Evolutionary conservation across 2,113 vertebrate genomes (phyloP).

Genomic region (Limanda limanda): DNA sequence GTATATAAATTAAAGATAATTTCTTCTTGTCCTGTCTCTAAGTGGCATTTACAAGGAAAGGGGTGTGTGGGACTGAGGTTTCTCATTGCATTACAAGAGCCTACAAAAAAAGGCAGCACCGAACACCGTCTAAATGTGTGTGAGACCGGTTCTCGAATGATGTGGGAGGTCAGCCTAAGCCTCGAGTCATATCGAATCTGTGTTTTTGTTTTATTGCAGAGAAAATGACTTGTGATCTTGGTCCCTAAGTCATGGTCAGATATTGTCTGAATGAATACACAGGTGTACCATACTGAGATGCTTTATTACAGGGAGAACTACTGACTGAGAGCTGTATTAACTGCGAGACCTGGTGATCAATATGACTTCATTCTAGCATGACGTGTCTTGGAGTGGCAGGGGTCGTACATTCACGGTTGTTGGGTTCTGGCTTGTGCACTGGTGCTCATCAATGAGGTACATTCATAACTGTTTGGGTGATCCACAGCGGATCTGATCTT

Average conservation of each 20-base stretch:
- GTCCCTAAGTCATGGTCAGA: conserved; percentile 75
- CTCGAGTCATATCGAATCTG: conserved; percentile 25
- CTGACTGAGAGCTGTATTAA: conserved; percentile 18
- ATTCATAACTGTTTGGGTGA: conserved; percentile 77
- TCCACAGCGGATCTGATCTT: conserved; percentile 61
- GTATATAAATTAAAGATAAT: conserved; percentile 82
- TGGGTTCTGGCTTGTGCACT: conserved; percentile 70
- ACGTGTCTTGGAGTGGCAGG: conserved; percentile 57
- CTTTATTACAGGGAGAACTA: conserved; percentile 28
- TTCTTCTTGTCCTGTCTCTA: conserved; percentile 74
- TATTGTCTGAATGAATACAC: conserved; percentile 53
- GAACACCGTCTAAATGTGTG: conserved; percentile 71
- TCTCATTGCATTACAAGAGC: conserved; percentile 81
- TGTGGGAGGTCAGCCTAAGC: conserved; percentile 48
- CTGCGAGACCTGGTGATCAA: conserved; percentile 39
- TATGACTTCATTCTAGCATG: conserved; percentile 37
- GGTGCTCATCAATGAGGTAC: conserved; percentile 79
- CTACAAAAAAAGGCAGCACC: conserved; percentile 81
- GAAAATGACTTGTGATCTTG: conserved; percentile 69
- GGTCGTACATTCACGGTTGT: conserved; percentile 77
- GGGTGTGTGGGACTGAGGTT: conserved; percentile 83
- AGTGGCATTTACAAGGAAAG: conserved; percentile 84
- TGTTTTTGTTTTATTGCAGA: conserved; percentile 28
- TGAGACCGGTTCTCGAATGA: conserved; percentile 44
- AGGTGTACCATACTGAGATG: conserved; percentile 48